Percentiles rank a stretch among this genome's conserved stretches.
Evolutionary conservation across 2,888 invertebrate genomes (phyloP).

Genomic region (Chloroclysta siterata): DNA sequence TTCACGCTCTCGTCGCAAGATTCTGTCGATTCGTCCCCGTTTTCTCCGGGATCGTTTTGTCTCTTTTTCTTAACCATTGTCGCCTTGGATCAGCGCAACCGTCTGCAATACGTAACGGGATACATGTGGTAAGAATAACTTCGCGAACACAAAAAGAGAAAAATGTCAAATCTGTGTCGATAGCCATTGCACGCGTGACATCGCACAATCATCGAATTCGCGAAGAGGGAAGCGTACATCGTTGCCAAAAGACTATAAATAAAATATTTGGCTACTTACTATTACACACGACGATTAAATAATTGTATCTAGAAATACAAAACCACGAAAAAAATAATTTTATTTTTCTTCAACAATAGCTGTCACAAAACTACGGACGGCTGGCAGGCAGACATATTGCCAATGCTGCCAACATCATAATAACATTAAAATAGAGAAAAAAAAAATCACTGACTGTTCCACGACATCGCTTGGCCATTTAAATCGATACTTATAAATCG

Average conservation of each 20-base stretch:
- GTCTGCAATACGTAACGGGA: conserved; percentile 82
- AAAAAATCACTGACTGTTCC: conserved; percentile 18
- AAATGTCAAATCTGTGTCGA: conserved; percentile 83
- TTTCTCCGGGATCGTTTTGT: conserved; percentile 87
- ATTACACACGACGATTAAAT: conserved; percentile 65
- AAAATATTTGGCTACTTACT: conserved; percentile 67
- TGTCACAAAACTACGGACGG: conserved; percentile 75
- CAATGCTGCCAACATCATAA: conserved; percentile 65
- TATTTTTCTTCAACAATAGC: conserved; percentile 55
- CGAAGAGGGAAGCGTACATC: conserved; percentile 39
- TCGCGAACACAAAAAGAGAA: conserved; percentile 80
- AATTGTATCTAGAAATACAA: conserved; percentile 53
- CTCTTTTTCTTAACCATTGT: conserved; percentile 91
- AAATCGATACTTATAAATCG: background rate
- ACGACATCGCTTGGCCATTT: conserved; percentile 16
- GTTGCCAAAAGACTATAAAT: conserved; percentile 46
- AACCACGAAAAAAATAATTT: conserved; percentile 56
- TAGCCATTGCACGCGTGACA: conserved; percentile 84
- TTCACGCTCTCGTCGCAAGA: conserved; percentile 88
- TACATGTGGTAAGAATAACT: conserved; percentile 82
- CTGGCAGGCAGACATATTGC: conserved; percentile 79
- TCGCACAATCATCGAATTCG: conserved; percentile 72
- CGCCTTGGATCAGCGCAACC: conserved; percentile 63
- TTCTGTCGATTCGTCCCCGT: conserved; percentile 88
- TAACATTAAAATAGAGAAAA: conserved; percentile 43